phyloP scores from a whole-genome alignment of 2,113 vertebrate species.

The Dasyurus viverrinus region DNA sequence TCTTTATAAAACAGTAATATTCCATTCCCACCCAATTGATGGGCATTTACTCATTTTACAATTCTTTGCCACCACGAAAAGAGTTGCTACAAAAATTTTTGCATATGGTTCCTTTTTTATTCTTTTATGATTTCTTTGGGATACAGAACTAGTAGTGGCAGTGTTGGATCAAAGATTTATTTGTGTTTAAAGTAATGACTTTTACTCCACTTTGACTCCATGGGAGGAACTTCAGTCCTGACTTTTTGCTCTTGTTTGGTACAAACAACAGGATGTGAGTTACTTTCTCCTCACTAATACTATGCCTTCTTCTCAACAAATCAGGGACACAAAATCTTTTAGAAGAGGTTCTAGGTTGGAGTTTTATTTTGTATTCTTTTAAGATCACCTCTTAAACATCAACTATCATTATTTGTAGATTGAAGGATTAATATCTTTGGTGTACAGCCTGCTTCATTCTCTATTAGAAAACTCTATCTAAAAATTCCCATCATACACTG shows the following conservation, averaged over 20 bases:
- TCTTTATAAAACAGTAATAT: no score
- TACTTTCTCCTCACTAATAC: not conserved
- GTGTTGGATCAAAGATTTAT: not conserved
- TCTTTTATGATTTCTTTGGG: no score
- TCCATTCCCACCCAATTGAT: no score
- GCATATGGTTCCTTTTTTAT: no score
- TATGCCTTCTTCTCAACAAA: not conserved
- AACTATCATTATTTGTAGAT: not conserved
- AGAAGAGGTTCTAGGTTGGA: not conserved
- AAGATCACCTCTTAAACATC: not conserved
- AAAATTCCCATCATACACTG: not conserved
- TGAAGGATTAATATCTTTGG: conserved; percentile 11
- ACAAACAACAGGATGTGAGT: not conserved
- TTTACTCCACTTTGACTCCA: not conserved
- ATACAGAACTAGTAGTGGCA: no score
- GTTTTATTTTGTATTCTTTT: conserved; percentile 9
- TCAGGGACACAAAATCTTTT: not conserved
- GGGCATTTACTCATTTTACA: no score
- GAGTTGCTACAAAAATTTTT: no score
- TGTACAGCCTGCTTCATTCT: not conserved
- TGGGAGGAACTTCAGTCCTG: not conserved
- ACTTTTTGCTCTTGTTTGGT: not conserved
- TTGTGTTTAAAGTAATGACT: not conserved
- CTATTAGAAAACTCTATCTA: not conserved
- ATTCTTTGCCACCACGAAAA: no score